Evolutionary conservation across 64 coral and sea anemone genomes (phyloP).

Genomic region (Cladopsammia gracilis): DNA sequence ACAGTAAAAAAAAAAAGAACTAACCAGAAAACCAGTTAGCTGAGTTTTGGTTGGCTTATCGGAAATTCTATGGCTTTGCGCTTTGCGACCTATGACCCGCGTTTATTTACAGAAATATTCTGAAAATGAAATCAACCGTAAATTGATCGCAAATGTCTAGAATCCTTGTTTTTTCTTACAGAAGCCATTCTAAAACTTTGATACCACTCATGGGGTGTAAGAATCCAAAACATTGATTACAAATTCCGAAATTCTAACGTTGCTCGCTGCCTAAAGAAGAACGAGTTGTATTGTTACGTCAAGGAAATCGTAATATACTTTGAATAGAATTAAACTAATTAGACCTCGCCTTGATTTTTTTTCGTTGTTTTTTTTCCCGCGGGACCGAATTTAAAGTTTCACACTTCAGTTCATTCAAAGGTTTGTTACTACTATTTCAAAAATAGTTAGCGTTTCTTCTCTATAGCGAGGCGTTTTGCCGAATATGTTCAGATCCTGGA

Average conservation of each 20-base stretch:
- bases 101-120: neutral
- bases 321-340: conserved; percentile 51
- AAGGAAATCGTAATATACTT: conserved; percentile 22
- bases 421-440: no score
- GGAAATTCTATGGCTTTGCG: conserved; percentile 3
- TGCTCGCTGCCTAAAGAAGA: neutral
- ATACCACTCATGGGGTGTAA: neutral
- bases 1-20: neutral
- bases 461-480: neutral
- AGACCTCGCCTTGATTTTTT: conserved; percentile 22
- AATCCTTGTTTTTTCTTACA: neutral
- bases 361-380: neutral
- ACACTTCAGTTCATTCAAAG: no score
- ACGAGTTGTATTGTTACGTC: conserved; percentile 1
- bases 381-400: neutral
- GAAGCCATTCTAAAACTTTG: neutral
- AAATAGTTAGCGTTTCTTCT: neutral
- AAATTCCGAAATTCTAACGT: neutral
- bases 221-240: neutral
- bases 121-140: conserved; percentile 34
- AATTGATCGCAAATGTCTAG: neutral
- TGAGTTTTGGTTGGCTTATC: neutral
- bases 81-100: neutral
- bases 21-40: neutral
- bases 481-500: conserved; percentile 3